phyloP scores from a whole-genome alignment of 2,888 invertebrate species.

The Ischnus inquisitorius region DNA sequence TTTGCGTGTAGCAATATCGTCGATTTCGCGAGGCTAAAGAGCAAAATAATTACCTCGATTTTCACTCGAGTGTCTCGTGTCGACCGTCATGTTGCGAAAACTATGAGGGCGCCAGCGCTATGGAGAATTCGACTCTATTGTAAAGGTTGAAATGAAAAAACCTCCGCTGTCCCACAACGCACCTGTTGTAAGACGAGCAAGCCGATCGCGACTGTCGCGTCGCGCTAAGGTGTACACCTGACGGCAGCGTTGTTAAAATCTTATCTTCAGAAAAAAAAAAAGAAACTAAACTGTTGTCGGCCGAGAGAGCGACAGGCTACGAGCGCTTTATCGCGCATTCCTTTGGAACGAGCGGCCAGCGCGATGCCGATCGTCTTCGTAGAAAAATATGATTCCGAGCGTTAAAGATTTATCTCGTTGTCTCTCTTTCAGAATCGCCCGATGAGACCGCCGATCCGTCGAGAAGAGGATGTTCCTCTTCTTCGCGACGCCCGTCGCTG shows the following conservation, averaged over 20 bases:
- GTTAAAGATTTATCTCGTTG: not conserved
- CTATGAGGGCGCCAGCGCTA: not conserved
- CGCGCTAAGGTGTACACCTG: not conserved
- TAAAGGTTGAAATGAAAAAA: not conserved
- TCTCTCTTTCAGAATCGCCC: not conserved
- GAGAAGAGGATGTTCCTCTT: conserved; percentile 38
- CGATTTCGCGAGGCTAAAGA: not conserved
- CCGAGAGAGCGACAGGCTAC: conserved; percentile 40
- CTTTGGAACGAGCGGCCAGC: conserved; percentile 9
- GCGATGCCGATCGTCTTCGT: not conserved
- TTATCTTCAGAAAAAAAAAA: conserved; percentile 50
- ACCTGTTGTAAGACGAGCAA: conserved; percentile 24
- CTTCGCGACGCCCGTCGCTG: not conserved
- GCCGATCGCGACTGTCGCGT: conserved; percentile 27
- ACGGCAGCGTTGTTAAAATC: conserved; percentile 19
- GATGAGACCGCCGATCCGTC: not conserved
- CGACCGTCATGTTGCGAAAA: conserved; percentile 28
- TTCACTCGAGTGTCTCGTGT: conserved; percentile 6
- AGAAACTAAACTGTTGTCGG: conserved; percentile 26
- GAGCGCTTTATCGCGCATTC: conserved; percentile 45
- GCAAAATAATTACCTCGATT: conserved; percentile 24
- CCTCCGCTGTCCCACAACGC: not conserved
- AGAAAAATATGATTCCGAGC: not conserved
- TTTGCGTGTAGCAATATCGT: not conserved
- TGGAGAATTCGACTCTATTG: not conserved